These are phyloP conservation scores for Oxygymnocypris stewartii DNA, from an alignment of 2,113 vertebrate genomes.

Conservation along the genomic window DNA sequence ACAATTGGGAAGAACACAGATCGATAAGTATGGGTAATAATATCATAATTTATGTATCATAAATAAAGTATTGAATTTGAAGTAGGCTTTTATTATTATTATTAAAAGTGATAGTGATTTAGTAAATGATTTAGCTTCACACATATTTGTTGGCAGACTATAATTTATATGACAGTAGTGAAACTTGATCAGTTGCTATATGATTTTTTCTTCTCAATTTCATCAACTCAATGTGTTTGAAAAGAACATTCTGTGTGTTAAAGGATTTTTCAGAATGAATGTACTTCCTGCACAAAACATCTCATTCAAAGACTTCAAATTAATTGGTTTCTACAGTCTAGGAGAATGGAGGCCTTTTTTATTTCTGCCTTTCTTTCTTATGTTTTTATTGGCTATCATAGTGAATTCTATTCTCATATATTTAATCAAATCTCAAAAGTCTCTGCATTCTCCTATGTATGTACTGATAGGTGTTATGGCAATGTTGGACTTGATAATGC, in stretches of 20 bases:
- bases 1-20: too few relatives aligned
- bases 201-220: too few relatives aligned
- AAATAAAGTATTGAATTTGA: too few relatives aligned
- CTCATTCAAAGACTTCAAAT: conserved; percentile 45
- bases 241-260: background rate
- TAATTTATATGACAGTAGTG: background rate
- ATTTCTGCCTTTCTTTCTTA: conserved; percentile 43
- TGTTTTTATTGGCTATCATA: conserved; percentile 51
- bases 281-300: conserved; percentile 26
- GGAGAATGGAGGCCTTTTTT: background rate
- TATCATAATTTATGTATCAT: background rate
- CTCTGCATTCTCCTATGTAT: too few relatives aligned
- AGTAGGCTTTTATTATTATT: background rate
- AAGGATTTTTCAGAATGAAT: conserved; percentile 7
- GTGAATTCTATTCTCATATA: too few relatives aligned
- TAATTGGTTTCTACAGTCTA: background rate
- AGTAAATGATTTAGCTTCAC: background rate
- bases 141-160: background rate
- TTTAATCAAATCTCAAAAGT: too few relatives aligned
- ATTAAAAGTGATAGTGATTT: too few relatives aligned
- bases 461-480: conserved; percentile 63
- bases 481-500: conserved; percentile 40
- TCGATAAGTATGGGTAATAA: too few relatives aligned
- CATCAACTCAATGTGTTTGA: background rate
- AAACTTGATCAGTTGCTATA: background rate